Evolutionary conservation across 2,888 invertebrate species (phyloP).

Genomic region (Heliconius ethilla): DNA sequence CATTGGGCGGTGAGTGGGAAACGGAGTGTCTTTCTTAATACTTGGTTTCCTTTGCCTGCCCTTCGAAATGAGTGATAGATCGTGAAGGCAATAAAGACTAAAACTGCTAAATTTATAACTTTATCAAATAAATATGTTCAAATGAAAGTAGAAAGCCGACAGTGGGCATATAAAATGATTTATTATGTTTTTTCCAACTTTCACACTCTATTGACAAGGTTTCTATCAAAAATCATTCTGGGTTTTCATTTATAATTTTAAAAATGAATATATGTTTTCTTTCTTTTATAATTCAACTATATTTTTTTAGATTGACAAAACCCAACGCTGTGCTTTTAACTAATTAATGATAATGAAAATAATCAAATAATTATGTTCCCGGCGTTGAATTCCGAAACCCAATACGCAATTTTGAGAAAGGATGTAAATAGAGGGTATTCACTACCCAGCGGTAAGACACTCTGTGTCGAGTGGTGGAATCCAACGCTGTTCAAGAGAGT

Average conservation of each 20-base stretch:
- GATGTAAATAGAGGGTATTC: too few relatives aligned
- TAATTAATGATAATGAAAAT: too few relatives aligned
- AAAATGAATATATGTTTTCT: too few relatives aligned
- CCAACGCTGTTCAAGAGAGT: too few relatives aligned
- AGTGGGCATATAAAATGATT: constrained; percentile 25
- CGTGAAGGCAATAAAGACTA: background rate
- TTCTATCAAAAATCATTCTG: constrained; percentile 2
- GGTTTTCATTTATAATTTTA: background rate
- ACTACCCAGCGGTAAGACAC: too few relatives aligned
- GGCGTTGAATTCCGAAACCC: too few relatives aligned
- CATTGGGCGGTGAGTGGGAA: background rate
- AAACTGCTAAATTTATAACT: background rate
- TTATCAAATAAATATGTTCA: background rate
- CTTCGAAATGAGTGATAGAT: background rate
- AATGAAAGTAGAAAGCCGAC: constrained; percentile 26
- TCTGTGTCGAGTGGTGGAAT: too few relatives aligned
- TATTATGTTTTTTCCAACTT: constrained; percentile 30
- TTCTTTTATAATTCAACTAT: too few relatives aligned
- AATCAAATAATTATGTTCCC: too few relatives aligned
- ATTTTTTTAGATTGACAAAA: too few relatives aligned
- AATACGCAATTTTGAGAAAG: too few relatives aligned
- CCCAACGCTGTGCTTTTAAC: background rate
- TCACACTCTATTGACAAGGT: constrained; percentile 1
- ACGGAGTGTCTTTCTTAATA: background rate
- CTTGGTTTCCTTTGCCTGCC: background rate